Evolutionary conservation across 2,888 invertebrate genomes (phyloP).

Genomic region (Chironomus riparius): DNA sequence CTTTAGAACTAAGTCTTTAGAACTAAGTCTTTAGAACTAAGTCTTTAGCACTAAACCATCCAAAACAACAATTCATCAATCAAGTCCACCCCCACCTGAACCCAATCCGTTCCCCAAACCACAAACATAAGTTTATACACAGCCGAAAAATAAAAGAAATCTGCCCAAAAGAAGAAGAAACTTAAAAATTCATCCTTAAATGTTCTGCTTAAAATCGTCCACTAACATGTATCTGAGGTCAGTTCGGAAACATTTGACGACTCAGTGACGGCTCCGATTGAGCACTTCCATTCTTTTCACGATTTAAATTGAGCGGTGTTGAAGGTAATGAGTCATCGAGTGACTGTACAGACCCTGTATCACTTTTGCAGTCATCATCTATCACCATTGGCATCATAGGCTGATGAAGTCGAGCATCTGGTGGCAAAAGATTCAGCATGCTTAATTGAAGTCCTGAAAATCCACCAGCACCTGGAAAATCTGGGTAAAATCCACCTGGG

Average conservation of each 20-base stretch:
- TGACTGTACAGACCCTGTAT: conserved; percentile 51
- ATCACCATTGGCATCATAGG: conserved; percentile 48
- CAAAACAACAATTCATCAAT: too few relatives aligned
- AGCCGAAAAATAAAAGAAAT: not conserved
- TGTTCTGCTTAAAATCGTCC: not conserved
- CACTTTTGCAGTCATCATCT: conserved; percentile 58
- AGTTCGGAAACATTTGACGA: conserved; percentile 17
- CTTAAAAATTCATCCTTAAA: not conserved
- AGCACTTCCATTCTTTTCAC: conserved; percentile 36
- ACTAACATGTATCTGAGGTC: conserved; percentile 21
- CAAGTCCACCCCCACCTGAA: too few relatives aligned
- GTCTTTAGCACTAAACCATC: too few relatives aligned
- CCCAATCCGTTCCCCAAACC: too few relatives aligned
- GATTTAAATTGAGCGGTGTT: conserved; percentile 49
- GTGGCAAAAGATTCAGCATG: conserved; percentile 76
- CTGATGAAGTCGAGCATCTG: conserved; percentile 49
- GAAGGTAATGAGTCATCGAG: conserved; percentile 49
- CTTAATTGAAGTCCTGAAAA: conserved; percentile 72
- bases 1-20: too few relatives aligned
- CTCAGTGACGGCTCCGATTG: not conserved
- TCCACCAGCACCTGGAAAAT: conserved; percentile 55
- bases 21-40: too few relatives aligned
- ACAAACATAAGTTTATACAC: not conserved
- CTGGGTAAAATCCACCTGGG: conserved; percentile 73
- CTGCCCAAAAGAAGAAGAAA: not conserved